phyloP scores from a whole-genome alignment of 2,113 vertebrate genomes.

The Panthera tigris region DNA sequence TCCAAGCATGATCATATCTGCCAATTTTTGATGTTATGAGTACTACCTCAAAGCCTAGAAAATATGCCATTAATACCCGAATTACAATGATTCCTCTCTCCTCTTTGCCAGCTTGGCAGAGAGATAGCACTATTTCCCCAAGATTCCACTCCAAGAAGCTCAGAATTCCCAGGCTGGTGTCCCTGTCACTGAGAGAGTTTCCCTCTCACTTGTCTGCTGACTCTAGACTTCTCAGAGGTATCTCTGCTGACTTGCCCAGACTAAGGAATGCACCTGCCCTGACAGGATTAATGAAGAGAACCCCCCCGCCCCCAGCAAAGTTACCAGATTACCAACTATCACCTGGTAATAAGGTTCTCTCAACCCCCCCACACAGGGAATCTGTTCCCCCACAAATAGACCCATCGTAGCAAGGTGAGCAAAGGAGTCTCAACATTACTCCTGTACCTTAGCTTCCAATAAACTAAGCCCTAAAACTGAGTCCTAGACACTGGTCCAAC shows the following conservation, averaged over 20 bases:
- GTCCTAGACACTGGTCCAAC: not conserved
- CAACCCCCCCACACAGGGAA: not conserved
- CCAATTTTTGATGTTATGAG: not conserved
- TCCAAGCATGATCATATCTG: not conserved
- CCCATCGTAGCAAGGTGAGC: not conserved
- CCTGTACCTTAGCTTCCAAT: not conserved
- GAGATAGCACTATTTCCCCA: not conserved
- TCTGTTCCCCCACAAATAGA: not conserved
- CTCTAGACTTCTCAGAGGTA: not conserved
- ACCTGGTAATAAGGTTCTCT: not conserved
- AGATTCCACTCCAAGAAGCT: not conserved
- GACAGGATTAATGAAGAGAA: not conserved
- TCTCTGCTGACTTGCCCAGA: not conserved
- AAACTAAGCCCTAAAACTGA: not conserved
- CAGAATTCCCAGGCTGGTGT: not conserved
- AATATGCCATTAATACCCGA: not conserved
- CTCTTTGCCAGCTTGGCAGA: slow-evolving; percentile 23
- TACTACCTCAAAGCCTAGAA: not conserved
- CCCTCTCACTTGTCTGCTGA: not conserved
- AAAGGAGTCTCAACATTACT: not conserved
- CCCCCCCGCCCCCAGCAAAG: not conserved
- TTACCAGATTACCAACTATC: not conserved
- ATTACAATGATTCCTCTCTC: not conserved
- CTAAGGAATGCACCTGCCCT: not conserved
- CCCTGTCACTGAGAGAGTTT: not conserved